Conservation (phyloP, 2,888 invertebrate species). For the Ecliptopera silaceata region DNA sequence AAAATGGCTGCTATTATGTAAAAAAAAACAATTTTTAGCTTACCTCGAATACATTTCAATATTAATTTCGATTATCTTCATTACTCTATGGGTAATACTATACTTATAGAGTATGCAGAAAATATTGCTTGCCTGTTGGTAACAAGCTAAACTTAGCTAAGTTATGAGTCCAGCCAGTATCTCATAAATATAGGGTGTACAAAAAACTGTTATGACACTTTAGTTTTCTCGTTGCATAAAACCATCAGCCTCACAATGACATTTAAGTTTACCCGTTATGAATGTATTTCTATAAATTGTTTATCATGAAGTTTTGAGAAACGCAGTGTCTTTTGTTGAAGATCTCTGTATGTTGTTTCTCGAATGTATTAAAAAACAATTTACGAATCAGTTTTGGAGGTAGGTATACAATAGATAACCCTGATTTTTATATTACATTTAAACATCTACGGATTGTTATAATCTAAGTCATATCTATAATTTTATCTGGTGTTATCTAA, state of each 20-base stretch:
- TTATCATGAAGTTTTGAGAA: constrained; percentile 10
- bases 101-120: too few species aligned
- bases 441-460: constrained; percentile 64
- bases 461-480: constrained; percentile 80
- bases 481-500: constrained; percentile 80
- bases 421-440: constrained; percentile 25
- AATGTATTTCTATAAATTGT: constrained; percentile 9
- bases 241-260: not conserved
- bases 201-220: not conserved
- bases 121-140: too few species aligned
- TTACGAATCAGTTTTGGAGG: not conserved
- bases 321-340: constrained; percentile 9
- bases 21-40: not conserved
- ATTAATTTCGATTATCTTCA: too few species aligned
- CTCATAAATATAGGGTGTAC: too few species aligned
- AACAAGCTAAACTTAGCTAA: too few species aligned
- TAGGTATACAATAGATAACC: constrained; percentile 1
- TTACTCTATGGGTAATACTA: too few species aligned
- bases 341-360: constrained; percentile 7
- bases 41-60: not conserved
- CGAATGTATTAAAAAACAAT: not conserved
- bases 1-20: not conserved
- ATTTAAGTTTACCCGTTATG: not conserved
- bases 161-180: too few species aligned
- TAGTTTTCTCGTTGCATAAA: not conserved